Evolutionary conservation across 2,797 vertebrate species (phyloP), one percentile per base, ranked within the genome.

Genomic region (Megalops cyprinoides): DNA sequence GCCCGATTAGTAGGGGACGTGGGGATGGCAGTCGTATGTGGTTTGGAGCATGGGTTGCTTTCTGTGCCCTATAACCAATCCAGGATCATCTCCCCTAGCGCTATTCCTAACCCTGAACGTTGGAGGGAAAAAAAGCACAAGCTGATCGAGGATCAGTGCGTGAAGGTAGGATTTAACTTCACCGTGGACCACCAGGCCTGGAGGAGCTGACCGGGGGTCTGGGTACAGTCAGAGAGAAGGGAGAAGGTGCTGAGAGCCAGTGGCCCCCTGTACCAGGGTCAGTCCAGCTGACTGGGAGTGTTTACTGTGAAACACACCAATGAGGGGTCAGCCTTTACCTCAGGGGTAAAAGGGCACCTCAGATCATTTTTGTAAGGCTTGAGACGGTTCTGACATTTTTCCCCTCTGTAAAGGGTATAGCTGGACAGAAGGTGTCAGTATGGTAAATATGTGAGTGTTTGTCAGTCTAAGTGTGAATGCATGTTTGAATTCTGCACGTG

Each of bases 371-470:
- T 9, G 23, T 42, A 42, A 39, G 55, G 55, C 23, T n/a, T 58
- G 55, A 1, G n/a, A 25, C 1, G 18, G 34, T 37, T 67, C 67
- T 20, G 31, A 39, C 20, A 18, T 23, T 42, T 15, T 44, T 28
- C 7, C 44, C 7, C 37, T 69, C 65, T 67, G 37, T 10, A 37
- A 20, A 25, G 39, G 34, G 62, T 14, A 37, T 37, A 5, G 6
- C 20, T 7, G 62, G 62, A 39, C 7, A 34, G 31, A 39, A 20
- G 31, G 1, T 4, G 39, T 3, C 31, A 39, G 34, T 2, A 37
- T 67, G 82, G 81, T 81, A 87, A 81, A 71, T 87, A 85, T n/a
- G 56, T 23, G 67, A 71, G n/a, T 28, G 71, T 48, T 8, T 48
- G 25, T 31, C 2, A n/a, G 58, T 62, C 23, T 9, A 28, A 28